Evolutionary conservation across 2,797 vertebrate genomes (phyloP).

Genomic region (Rachycentron canadum): DNA sequence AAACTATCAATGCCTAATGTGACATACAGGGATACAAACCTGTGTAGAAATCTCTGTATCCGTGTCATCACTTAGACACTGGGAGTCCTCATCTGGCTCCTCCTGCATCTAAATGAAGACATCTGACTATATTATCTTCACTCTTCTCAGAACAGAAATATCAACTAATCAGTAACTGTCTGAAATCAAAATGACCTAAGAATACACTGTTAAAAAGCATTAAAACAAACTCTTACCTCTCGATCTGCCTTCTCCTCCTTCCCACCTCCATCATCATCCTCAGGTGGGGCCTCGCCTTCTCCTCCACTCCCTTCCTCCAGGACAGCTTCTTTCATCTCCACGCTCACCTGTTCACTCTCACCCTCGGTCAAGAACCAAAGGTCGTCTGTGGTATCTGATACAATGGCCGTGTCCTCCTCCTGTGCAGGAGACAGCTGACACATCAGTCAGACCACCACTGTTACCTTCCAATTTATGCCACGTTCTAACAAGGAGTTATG

Average conservation of each 20-base stretch:
- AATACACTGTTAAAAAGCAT: background rate
- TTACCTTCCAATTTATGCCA: conserved; percentile 21
- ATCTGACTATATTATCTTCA: background rate
- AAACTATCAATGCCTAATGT: background rate
- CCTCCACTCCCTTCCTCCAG: conserved; percentile 83
- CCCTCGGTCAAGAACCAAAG: conserved; percentile 95
- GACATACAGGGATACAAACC: conserved; percentile 73
- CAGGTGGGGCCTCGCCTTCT: conserved; percentile 79
- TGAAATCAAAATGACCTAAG: background rate
- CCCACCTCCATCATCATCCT: conserved; percentile 79
- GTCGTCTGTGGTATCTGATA: conserved; percentile 97
- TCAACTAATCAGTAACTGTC: background rate
- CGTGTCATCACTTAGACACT: conserved; percentile 93
- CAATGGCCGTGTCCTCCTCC: conserved; percentile 95
- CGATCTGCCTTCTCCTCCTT: conserved; percentile 76
- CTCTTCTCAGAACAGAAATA: background rate
- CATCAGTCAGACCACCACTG: conserved; percentile 82
- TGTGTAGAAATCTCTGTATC: conserved; percentile 92
- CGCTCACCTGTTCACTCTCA: conserved; percentile 89
- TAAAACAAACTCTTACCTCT: conserved; percentile 64
- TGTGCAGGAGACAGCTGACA: conserved; percentile 84
- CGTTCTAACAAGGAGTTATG: background rate
- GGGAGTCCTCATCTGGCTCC: conserved; percentile 91
- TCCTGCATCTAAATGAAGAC: conserved; percentile 84
- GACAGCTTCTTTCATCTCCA: conserved; percentile 89